phyloP scores from a whole-genome alignment of 2,888 invertebrate species.

The Agrochola circellaris region DNA sequence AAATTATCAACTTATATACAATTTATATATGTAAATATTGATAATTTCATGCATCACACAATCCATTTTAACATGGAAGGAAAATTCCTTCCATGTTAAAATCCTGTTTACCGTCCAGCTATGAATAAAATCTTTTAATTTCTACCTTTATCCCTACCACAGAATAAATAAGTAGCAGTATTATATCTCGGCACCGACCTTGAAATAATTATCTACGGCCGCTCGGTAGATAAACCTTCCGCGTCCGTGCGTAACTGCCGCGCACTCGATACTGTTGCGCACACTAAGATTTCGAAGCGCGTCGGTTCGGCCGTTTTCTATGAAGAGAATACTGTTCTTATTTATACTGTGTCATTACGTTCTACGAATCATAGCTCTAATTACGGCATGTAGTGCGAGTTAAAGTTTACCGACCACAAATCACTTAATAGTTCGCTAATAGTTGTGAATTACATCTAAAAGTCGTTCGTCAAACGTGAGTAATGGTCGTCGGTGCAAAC shows the following conservation, averaged over 20 bases:
- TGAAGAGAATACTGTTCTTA: no score
- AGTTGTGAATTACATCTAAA: conserved; percentile 60
- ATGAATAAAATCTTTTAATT: conserved; percentile 22
- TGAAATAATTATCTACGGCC: no score
- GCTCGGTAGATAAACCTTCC: no score
- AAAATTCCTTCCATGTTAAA: no score
- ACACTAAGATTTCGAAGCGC: no score
- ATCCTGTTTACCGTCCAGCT: conserved; percentile 9
- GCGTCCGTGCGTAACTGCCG: no score
- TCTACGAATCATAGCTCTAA: conserved; percentile 48
- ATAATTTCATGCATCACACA: conserved; percentile 3
- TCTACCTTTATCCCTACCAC: conserved; percentile 6
- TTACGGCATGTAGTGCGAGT: conserved; percentile 39
- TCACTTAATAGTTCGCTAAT: conserved; percentile 68
- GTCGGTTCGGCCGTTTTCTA: no score
- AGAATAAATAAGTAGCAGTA: no score
- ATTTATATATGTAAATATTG: conserved; percentile 18
- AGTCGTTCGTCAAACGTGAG: conserved; percentile 19
- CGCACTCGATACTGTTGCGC: no score
- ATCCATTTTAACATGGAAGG: background rate
- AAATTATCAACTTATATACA: conserved; percentile 3
- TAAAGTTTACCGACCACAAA: conserved; percentile 45
- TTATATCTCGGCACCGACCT: no score
- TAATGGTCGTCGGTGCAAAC: conserved; percentile 61
- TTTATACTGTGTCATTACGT: background rate